phyloP scores from a whole-genome alignment of 2,888 invertebrate genomes.

The Carpatolechia fugitivella region DNA sequence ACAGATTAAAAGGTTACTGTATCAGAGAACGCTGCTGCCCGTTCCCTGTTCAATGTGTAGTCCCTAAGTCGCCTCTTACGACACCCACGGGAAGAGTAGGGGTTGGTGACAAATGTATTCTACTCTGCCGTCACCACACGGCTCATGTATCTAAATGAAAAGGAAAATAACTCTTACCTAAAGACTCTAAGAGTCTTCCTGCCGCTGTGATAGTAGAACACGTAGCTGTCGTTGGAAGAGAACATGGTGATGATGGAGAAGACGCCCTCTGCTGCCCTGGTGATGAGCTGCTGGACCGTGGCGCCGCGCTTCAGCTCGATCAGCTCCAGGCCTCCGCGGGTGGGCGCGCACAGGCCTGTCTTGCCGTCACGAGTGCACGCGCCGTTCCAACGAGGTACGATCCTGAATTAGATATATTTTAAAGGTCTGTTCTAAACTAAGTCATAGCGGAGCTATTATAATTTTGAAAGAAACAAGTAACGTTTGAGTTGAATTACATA shows the following conservation, averaged over 20 bases:
- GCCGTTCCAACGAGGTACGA: conserved; percentile 95
- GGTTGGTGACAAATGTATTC: no score
- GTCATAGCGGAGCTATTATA: no score
- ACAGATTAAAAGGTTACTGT: no score
- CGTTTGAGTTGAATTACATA: no score
- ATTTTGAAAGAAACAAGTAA: no score
- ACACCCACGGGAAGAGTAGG: no score
- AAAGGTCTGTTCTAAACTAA: no score
- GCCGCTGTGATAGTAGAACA: conserved; percentile 97
- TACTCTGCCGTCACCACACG: no score
- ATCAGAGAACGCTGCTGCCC: no score
- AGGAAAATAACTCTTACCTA: conserved; percentile 69
- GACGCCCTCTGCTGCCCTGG: conserved; percentile 97
- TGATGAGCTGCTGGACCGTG: conserved; percentile 93
- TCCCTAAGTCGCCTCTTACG: no score
- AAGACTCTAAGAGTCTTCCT: conserved; percentile 96
- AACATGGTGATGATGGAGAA: conserved; percentile 97
- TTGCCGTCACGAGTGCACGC: conserved; percentile 92
- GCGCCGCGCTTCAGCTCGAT: conserved; percentile 94
- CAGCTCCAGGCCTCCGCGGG: conserved; percentile 95
- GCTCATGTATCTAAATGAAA: no score
- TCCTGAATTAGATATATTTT: conserved; percentile 44
- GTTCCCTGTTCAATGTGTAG: no score
- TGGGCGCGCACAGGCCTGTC: conserved; percentile 94
- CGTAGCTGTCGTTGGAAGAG: conserved; percentile 95